Percentiles rank a stretch among this genome's conserved stretches.
Evolutionary conservation across 2,797 vertebrate species (phyloP).

Genomic region (Ptychadena robeensis): DNA sequence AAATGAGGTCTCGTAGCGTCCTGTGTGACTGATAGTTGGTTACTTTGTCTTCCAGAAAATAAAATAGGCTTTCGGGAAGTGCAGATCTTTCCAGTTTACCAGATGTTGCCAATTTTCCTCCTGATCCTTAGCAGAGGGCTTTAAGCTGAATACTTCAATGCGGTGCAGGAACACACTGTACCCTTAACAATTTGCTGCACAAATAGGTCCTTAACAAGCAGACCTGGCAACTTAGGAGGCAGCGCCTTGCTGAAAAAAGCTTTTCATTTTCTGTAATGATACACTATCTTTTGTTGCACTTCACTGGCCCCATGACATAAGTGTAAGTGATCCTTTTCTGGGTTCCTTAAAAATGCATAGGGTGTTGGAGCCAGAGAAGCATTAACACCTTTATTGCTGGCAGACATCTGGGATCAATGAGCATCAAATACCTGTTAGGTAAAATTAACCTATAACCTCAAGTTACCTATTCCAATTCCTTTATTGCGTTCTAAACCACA

Average conservation of each 20-base stretch:
- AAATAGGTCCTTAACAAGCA: slow-evolving; percentile 26
- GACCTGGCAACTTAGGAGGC: slow-evolving; percentile 6
- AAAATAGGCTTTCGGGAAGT: not conserved
- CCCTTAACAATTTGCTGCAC: slow-evolving; percentile 21
- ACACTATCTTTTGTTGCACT: slow-evolving; percentile 49
- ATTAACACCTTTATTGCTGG: slow-evolving; percentile 5
- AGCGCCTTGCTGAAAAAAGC: not conserved
- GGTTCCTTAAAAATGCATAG: slow-evolving; percentile 43
- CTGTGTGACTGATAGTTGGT: not conserved
- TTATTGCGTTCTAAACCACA: not conserved
- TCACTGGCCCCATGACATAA: slow-evolving; percentile 56
- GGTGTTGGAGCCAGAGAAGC: not conserved
- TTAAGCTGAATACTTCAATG: not conserved
- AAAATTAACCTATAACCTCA: not conserved
- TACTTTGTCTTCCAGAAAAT: not conserved
- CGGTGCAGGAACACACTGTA: slow-evolving; percentile 24
- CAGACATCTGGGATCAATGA: not conserved
- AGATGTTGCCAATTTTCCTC: slow-evolving; percentile 8
- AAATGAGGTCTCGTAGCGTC: not conserved
- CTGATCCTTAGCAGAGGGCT: not conserved
- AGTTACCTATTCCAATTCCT: not conserved
- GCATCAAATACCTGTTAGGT: not conserved
- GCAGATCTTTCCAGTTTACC: not conserved
- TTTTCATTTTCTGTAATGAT: slow-evolving; percentile 60
- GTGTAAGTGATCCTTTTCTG: slow-evolving; percentile 51